phyloP scores from a whole-genome alignment of 2,797 vertebrate species.

The Syndactyla subalaris region DNA sequence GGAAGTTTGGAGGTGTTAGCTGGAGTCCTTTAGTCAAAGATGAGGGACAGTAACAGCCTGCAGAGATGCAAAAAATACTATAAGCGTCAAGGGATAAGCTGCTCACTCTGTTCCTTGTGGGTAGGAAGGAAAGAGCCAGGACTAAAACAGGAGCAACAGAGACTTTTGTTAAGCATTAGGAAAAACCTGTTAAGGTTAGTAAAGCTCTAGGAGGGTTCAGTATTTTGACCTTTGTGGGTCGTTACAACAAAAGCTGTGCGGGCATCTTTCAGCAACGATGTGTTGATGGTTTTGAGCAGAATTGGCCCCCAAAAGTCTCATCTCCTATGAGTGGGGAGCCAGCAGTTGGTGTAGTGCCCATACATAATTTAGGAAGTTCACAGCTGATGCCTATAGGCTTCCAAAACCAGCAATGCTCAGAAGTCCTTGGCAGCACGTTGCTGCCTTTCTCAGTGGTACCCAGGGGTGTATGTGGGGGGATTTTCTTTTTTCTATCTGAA shows the following conservation, averaged over 20 bases:
- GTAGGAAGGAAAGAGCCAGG: neutral
- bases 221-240: neutral
- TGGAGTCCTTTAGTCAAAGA: neutral
- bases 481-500: neutral
- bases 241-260: neutral
- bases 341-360: neutral
- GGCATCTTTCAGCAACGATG: neutral
- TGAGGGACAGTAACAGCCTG: neutral
- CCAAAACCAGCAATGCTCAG: neutral
- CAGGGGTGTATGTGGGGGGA: neutral
- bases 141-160: neutral
- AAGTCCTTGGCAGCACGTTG: conserved; percentile 12
- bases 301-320: neutral
- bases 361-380: conserved; percentile 30
- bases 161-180: neutral
- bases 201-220: neutral
- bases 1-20: neutral
- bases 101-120: neutral
- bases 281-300: neutral
- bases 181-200: neutral
- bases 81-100: neutral
- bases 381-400: conserved; percentile 3
- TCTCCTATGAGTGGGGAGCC: neutral
- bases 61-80: neutral
- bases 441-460: neutral